Evolutionary conservation across 1,140 invertebrate genomes (phyloP).

Genomic region (Drosophila kepulauana): DNA sequence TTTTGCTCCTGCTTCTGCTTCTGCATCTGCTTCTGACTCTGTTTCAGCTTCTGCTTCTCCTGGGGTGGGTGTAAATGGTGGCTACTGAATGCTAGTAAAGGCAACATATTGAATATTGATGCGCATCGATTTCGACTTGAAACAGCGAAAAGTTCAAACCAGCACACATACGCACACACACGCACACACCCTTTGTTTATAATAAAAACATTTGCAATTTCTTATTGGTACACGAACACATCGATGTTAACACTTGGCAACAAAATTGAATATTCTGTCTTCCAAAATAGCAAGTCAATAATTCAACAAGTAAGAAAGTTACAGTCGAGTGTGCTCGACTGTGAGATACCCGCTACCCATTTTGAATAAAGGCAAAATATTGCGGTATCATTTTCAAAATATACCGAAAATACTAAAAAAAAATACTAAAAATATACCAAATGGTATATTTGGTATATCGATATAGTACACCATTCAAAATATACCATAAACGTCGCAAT

Average conservation of each 20-base stretch:
- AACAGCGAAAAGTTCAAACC: constrained; percentile 66
- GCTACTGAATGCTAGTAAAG: constrained; percentile 63
- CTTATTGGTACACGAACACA: constrained; percentile 52
- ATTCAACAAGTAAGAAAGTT: too few relatives aligned
- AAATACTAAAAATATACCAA: too few relatives aligned
- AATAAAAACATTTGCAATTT: constrained; percentile 79
- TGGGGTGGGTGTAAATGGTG: constrained; percentile 23
- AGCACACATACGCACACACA: constrained; percentile 22
- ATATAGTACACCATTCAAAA: too few relatives aligned
- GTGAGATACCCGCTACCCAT: too few relatives aligned
- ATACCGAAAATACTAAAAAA: too few relatives aligned
- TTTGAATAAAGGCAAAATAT: too few relatives aligned
- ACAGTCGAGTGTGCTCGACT: too few relatives aligned
- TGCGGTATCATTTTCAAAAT: too few relatives aligned
- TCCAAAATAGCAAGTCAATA: too few relatives aligned
- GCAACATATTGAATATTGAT: constrained; percentile 82
- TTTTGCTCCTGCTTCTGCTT: not conserved
- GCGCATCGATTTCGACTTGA: constrained; percentile 79
- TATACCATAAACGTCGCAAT: too few relatives aligned
- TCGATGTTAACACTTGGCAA: constrained; percentile 48
- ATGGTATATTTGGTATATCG: too few relatives aligned
- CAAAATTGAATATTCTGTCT: constrained; percentile 23
- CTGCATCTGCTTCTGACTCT: constrained; percentile 4
- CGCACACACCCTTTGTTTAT: constrained; percentile 64
- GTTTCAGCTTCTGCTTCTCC: constrained; percentile 6